phyloP scores from a whole-genome alignment of 1,140 invertebrate genomes.

The Oncopodura yosiiana region DNA sequence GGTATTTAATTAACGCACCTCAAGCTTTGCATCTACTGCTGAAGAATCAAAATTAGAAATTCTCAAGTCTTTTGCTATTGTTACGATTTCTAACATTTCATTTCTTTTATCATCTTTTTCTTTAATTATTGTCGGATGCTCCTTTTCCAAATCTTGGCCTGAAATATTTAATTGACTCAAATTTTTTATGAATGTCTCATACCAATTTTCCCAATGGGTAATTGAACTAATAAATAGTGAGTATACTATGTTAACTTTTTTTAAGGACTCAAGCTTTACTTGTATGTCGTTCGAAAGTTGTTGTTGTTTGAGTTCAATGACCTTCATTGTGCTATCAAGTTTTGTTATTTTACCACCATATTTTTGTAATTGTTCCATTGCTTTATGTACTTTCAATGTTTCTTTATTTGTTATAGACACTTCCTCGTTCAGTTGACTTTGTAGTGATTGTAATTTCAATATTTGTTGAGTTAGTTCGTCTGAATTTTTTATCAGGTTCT shows the following conservation, averaged over 20 bases:
- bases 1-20: neutral
- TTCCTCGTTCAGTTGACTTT: neutral
- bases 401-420: too few species aligned
- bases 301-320: neutral
- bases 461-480: neutral
- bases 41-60: constrained; percentile 11
- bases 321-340: neutral
- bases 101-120: constrained; percentile 4
- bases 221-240: neutral
- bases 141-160: neutral
- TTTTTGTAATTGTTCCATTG: constrained; percentile 1
- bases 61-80: neutral
- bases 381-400: neutral
- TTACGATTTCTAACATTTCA: neutral
- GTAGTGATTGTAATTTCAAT: neutral
- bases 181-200: neutral
- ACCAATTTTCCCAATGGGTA: constrained; percentile 6
- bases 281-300: neutral
- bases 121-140: neutral
- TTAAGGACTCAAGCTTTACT: neutral
- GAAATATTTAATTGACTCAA: neutral
- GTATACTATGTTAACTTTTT: neutral
- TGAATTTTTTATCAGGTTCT: constrained; percentile 1
- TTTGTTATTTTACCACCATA: neutral
- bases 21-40: constrained; percentile 6